Evolutionary conservation across 2,113 vertebrate genomes (phyloP).

Genomic region (Nycticorax nycticorax): DNA sequence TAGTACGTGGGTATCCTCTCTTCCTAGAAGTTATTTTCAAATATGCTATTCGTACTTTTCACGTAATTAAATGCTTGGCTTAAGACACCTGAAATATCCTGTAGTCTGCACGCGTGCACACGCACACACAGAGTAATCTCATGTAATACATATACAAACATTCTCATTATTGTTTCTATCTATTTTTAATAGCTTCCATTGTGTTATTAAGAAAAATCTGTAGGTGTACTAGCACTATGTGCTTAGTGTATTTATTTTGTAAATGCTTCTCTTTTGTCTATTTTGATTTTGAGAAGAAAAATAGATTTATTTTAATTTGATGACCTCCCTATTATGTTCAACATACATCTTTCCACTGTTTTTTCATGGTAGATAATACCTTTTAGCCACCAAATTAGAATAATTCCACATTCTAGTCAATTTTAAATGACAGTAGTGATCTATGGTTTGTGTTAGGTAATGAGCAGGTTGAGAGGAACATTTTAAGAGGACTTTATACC

Average conservation of each 20-base stretch:
- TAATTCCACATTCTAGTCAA: neutral
- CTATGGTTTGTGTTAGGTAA: conserved; percentile 41
- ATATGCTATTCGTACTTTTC: neutral
- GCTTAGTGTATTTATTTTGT: neutral
- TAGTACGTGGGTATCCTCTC: neutral
- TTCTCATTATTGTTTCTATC: neutral
- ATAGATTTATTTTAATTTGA: neutral
- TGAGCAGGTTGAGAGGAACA: conserved; percentile 5
- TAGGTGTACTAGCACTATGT: neutral
- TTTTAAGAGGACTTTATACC: conserved; percentile 26
- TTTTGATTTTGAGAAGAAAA: neutral
- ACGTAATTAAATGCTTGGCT: conserved; percentile 34
- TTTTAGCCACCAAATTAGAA: neutral
- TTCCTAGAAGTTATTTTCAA: neutral
- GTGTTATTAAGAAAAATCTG: neutral
- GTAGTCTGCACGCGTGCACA: neutral
- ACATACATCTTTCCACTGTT: neutral
- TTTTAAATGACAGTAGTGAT: neutral
- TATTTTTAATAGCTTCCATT: conserved; percentile 13
- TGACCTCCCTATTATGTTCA: neutral
- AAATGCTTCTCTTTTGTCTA: neutral
- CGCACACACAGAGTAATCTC: neutral
- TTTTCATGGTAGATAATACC: neutral
- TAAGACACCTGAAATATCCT: conserved; percentile 32
- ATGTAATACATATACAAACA: neutral